Percentiles rank a stretch among this genome's conserved stretches.
phyloP scores from a whole-genome alignment of 1,140 invertebrate species.

The Drosophila bocqueti region DNA sequence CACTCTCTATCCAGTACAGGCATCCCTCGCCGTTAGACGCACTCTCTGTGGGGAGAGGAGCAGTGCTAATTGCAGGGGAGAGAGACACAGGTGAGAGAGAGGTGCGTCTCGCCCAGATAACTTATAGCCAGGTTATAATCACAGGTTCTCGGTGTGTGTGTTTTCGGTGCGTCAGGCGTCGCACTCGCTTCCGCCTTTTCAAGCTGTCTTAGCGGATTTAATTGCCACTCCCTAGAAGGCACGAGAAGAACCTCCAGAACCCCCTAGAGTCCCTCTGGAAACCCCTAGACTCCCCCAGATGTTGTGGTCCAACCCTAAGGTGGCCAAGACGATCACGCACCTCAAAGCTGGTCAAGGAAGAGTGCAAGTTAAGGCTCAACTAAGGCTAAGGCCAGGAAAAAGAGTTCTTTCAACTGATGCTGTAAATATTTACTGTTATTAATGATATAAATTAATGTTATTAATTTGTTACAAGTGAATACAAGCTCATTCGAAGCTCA shows the following conservation, averaged over 20 bases:
- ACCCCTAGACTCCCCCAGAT: neutral
- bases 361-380: neutral
- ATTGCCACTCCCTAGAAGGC: conserved; percentile 14
- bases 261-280: too few relatives aligned
- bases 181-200: conserved; percentile 33
- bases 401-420: too few relatives aligned
- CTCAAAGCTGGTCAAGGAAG: conserved; percentile 3
- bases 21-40: conserved; percentile 45
- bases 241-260: too few relatives aligned
- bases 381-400: neutral
- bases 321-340: conserved; percentile 48
- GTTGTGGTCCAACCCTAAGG: neutral
- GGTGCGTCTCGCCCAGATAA: conserved; percentile 2
- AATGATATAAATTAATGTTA: too few relatives aligned
- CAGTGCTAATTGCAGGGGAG: conserved; percentile 52
- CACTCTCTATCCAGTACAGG: neutral
- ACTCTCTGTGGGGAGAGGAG: neutral
- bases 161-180: conserved; percentile 59
- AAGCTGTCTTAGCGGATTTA: conserved; percentile 38
- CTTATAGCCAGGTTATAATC: conserved; percentile 39
- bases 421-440: too few relatives aligned
- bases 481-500: too few relatives aligned
- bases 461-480: too few relatives aligned
- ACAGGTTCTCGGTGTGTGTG: conserved; percentile 37
- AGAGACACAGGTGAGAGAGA: neutral